Evolutionary conservation across 2,888 invertebrate species (phyloP).

Genomic region (Thereva nobilitata): DNA sequence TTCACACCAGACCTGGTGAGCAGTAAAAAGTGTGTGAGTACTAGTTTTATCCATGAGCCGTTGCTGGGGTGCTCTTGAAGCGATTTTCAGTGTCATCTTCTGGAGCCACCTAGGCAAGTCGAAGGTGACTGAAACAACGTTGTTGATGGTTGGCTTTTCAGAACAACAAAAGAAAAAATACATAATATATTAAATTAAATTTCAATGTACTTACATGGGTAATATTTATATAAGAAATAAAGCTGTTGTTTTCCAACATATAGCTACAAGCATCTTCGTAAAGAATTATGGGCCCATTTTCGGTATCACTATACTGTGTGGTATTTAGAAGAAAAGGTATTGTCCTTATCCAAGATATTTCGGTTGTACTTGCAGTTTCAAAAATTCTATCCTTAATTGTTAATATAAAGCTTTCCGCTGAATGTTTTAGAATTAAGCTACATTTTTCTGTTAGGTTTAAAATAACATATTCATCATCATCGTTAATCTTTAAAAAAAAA

Average conservation of each 20-base stretch:
- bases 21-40: no score
- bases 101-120: no score
- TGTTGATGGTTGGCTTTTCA: no score
- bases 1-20: no score
- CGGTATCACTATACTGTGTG: conserved; percentile 51
- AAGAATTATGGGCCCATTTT: conserved; percentile 50
- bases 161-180: not conserved
- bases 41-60: no score
- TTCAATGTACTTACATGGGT: conserved; percentile 48
- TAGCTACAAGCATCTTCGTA: conserved; percentile 50
- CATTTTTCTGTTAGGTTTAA: conserved; percentile 49
- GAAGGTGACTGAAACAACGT: no score
- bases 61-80: no score
- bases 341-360: conserved; percentile 47
- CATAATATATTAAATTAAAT: conserved; percentile 18
- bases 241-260: conserved; percentile 45
- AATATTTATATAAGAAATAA: conserved; percentile 49
- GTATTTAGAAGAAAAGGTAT: conserved; percentile 47
- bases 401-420: conserved; percentile 46
- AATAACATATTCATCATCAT: conserved; percentile 44
- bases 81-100: no score
- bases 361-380: conserved; percentile 44
- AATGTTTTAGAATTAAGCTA: conserved; percentile 47
- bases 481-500: conserved; percentile 36
- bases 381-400: conserved; percentile 49